phyloP scores from a whole-genome alignment of 1,140 invertebrate species.

The Aleiodes sp. region DNA sequence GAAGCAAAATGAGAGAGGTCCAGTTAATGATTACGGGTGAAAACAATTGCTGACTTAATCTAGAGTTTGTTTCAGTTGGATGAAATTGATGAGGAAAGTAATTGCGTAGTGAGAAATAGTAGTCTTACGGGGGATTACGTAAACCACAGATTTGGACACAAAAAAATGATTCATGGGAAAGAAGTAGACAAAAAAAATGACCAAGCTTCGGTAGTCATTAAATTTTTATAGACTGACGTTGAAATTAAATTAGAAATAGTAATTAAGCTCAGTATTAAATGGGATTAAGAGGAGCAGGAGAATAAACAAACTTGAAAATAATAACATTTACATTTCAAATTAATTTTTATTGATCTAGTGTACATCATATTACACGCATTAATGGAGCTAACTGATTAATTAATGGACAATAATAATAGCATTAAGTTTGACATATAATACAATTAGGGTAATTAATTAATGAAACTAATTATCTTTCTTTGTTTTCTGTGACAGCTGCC shows the following conservation, averaged over 20 bases:
- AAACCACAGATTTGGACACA: background rate
- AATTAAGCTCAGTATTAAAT: background rate
- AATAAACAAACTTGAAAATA: background rate
- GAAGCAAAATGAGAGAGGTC: background rate
- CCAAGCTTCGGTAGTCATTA: background rate
- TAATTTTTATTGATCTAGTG: slow-evolving; percentile 56
- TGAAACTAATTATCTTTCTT: slow-evolving; percentile 60
- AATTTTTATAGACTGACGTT: background rate
- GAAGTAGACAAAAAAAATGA: too few species aligned
- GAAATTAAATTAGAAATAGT: background rate
- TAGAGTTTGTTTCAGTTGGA: background rate
- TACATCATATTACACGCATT: slow-evolving; percentile 57
- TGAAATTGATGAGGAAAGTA: slow-evolving; percentile 9
- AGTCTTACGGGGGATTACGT: background rate
- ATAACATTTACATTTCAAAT: slow-evolving; percentile 43
- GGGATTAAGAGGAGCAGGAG: background rate
- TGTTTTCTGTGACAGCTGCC: slow-evolving; percentile 65
- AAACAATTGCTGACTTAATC: background rate
- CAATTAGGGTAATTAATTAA: slow-evolving; percentile 54
- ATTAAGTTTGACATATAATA: slow-evolving; percentile 57
- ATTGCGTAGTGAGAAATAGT: background rate
- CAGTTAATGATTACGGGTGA: background rate
- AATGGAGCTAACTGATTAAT: slow-evolving; percentile 52
- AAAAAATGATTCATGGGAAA: background rate
- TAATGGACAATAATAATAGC: slow-evolving; percentile 53